Base-by-base conservation (phyloP, 2,113 vertebrate species). In the Dendropsophus ebraccatus region DNA sequence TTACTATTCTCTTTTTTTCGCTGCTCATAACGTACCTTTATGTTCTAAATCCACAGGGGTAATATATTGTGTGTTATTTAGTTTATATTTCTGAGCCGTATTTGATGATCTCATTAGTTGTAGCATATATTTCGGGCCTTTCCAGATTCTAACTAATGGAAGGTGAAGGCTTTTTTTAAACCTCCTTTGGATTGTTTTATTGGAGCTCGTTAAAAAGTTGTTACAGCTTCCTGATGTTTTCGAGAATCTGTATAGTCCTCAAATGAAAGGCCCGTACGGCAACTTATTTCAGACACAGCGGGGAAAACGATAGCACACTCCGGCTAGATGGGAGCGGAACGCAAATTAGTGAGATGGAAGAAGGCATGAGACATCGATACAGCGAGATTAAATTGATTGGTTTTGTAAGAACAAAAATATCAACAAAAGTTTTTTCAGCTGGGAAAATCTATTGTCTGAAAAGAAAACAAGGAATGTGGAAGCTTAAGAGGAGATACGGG, bases 141-240 rank as follows among this genome's bases (percentile, higher is more conserved):
- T 74, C 54, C 37, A 74, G 35, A 81, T 81, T 74, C 67, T 50
- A 49, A 35, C 77, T 87, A 87, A 81, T 81, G 78, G 47, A 87
- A 87, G 67, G 85, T 87, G 78, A 81, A 86, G 76, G 25, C 45
- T 81, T 84, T 73, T 81, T 73, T 81, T 62, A 60, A 87, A 81
- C 50, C 78, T 81, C 85, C 41, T 87, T 81, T 81, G 77, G 67
- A 45, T 87, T 81, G 37, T 81, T 87, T 87, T 81, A 81, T 87
- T 81, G 67, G 67, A 81, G 85, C 85, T 87, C 69, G 67, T 87
- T 87, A 87, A 87, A 87, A 86, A 86, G 67, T 87, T 87, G 85
- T 87, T 87, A 87, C 85, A 81, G 85, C 78, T 87, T 87, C 85
- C 85, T 87, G 78, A 81, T 87, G 85, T 87, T 87, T 87, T 81